Conservation (phyloP, 2,113 vertebrate species). For the Plecturocebus donacophilus region DNA sequence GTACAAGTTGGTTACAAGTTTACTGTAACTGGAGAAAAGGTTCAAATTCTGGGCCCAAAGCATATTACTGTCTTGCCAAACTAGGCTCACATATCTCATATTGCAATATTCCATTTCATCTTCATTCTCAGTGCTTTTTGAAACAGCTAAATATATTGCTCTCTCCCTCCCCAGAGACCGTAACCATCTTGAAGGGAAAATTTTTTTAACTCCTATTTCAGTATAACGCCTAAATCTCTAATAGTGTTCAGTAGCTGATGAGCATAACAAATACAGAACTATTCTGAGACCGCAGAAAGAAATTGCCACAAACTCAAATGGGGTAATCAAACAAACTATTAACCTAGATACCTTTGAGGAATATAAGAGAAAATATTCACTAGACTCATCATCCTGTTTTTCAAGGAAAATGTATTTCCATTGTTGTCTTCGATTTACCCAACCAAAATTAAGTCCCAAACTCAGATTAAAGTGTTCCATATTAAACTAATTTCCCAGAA, state of each 20-base stretch:
- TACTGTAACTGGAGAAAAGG: not conserved
- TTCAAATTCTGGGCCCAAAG: not conserved
- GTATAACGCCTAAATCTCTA: not conserved
- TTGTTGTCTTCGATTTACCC: not conserved
- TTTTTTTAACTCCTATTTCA: not conserved
- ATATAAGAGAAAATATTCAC: not conserved
- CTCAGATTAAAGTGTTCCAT: not conserved
- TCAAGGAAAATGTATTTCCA: not conserved
- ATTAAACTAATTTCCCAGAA: not conserved
- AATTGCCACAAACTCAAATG: not conserved
- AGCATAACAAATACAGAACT: not conserved
- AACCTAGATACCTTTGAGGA: not conserved
- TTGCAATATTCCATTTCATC: not conserved
- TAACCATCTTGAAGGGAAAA: not conserved
- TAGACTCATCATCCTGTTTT: not conserved
- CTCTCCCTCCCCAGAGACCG: not conserved
- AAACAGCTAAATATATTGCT: not conserved
- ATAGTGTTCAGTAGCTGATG: not conserved
- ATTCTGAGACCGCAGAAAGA: not conserved
- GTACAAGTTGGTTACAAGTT: not conserved
- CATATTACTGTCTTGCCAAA: not conserved
- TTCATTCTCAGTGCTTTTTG: not conserved
- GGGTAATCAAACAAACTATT: not conserved
- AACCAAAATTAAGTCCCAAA: not conserved
- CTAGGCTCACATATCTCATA: not conserved